These are phyloP conservation scores for Trogon melanurus DNA, from an alignment of 2,113 vertebrate genomes.

Conservation along the genomic window DNA sequence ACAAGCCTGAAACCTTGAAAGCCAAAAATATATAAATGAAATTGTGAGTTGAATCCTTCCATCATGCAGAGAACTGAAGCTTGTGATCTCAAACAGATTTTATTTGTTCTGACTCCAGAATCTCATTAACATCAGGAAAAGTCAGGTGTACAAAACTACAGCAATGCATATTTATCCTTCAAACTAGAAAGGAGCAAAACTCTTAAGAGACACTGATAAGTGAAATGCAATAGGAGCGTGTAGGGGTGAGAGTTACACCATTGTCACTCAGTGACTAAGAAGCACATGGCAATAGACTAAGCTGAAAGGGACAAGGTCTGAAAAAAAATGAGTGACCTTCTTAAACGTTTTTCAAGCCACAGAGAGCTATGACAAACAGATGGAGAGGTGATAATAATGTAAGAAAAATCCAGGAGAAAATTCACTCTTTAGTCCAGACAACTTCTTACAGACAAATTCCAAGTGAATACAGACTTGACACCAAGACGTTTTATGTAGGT, in stretches of 20 bases:
- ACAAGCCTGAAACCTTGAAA: background rate
- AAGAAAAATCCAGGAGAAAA: background rate
- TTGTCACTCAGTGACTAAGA: constrained; percentile 5
- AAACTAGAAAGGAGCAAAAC: background rate
- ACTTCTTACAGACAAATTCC: background rate
- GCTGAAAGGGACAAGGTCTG: background rate
- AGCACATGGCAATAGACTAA: background rate
- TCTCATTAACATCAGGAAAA: background rate
- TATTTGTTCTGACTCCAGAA: background rate
- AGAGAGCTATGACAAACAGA: background rate
- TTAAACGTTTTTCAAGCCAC: background rate
- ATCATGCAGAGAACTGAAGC: background rate
- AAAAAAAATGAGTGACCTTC: background rate
- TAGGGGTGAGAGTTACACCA: background rate
- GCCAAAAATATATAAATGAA: background rate
- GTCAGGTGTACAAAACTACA: background rate
- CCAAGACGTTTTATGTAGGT: background rate
- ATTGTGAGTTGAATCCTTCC: background rate
- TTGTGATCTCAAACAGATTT: background rate
- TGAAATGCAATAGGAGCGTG: background rate
- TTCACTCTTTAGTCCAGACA: background rate
- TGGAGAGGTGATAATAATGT: background rate
- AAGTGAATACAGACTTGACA: background rate
- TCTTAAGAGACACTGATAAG: background rate
- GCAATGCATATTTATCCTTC: background rate